Evolutionary conservation across 2,113 vertebrate species (phyloP), one percentile per base, ranked within the genome.

Genomic region (Etheostoma spectabile): DNA sequence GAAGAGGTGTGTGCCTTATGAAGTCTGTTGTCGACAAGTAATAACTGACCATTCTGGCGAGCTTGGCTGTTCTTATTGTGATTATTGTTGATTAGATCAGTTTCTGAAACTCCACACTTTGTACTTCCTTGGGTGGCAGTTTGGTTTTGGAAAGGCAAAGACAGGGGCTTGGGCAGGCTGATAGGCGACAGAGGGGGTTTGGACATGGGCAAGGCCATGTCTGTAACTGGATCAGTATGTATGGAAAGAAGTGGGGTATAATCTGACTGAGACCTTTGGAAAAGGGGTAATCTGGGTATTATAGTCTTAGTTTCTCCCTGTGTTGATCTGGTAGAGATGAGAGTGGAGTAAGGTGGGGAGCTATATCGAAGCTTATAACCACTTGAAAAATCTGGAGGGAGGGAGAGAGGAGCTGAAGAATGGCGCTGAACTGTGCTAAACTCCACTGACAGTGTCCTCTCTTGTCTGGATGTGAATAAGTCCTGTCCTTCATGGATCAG

Each of bases 301-400:
- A 45, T n/a, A 2, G 75, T 53, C 15, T 85, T 87, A 18, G 53
- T 33, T 53, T 93, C 90, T 74, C 74, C 82, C 21, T 86, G 75
- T 61, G 86, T 27, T 69, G 83, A 82, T 74, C 93, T 85, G 59
- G 62, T 60, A 13, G 94, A 94, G 65, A 90, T 89, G 3, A 95
- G 93, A 19, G 87, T 88, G 35, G 92, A 90, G 82, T 95, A 95
- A 22, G 95, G 94, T 38, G 95, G 89, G 22, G 86, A 85, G 63
- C 93, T 94, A 7, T 94, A 91, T 53, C 88, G 91, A 67, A 83
- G 66, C 33, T 84, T 89, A 68, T 92, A 93, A 56, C 81, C 83
- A 70, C 71, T 87, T 74, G 84, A 89, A 74, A 92, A 88, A 53
- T 94, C 93, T 10, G 89, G 68, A 46, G 89, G 89, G 35, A 92